phyloP scores from a whole-genome alignment of 2,888 invertebrate species.

The Aspidapion aeneum region DNA sequence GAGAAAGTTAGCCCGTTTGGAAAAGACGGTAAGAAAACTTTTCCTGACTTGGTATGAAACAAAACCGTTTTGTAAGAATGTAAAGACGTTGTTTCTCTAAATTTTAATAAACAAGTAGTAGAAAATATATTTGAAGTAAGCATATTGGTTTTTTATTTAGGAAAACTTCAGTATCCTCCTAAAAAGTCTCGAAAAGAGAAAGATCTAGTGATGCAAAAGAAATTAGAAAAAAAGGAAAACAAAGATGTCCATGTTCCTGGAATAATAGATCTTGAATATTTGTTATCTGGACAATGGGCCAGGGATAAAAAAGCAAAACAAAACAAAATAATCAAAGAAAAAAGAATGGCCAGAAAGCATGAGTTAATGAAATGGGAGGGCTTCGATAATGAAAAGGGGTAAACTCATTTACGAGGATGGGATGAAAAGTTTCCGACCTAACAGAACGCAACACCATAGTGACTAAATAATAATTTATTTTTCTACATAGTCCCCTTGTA shows the following conservation, averaged over 20 bases:
- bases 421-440: too few relatives aligned
- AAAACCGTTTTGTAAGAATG: too few relatives aligned
- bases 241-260: conserved; percentile 44
- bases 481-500: too few relatives aligned
- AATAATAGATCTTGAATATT: conserved; percentile 53
- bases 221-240: conserved; percentile 37
- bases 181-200: conserved; percentile 45
- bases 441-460: too few relatives aligned
- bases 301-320: conserved; percentile 37
- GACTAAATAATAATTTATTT: too few relatives aligned
- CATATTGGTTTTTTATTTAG: too few relatives aligned
- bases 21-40: conserved; percentile 37
- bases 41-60: too few relatives aligned
- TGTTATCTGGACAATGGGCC: conserved; percentile 57
- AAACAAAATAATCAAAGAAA: conserved; percentile 34
- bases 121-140: too few relatives aligned
- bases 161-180: conserved; percentile 59
- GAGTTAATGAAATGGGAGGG: conserved; percentile 37
- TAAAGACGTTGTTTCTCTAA: too few relatives aligned
- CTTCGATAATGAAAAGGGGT: conserved; percentile 28
- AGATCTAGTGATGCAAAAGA: conserved; percentile 46
- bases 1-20: conserved; percentile 35
- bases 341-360: conserved; percentile 41
- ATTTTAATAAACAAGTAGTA: too few relatives aligned
- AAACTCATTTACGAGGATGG: too few relatives aligned